phyloP scores from a whole-genome alignment of 2,888 invertebrate genomes.

The Stomorhina lunata region DNA sequence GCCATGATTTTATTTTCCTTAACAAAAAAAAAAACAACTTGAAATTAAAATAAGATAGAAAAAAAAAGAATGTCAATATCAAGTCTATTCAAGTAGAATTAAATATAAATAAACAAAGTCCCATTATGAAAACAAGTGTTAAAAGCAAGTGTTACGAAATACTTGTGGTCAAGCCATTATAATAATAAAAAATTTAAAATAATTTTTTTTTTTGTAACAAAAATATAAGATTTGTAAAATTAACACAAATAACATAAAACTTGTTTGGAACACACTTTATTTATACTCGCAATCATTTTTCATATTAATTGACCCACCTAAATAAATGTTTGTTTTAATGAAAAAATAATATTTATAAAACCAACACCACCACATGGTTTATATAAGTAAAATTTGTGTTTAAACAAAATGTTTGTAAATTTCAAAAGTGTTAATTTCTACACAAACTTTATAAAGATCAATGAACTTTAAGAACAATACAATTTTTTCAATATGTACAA shows the following conservation, averaged over 20 bases:
- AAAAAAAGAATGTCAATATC: neutral
- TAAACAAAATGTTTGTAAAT: neutral
- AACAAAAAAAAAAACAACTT: neutral
- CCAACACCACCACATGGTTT: too few species aligned
- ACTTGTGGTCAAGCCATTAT: neutral
- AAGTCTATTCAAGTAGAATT: neutral
- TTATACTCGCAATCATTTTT: neutral
- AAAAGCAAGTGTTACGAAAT: neutral
- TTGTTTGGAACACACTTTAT: neutral
- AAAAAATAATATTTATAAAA: too few species aligned
- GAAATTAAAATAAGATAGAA: neutral
- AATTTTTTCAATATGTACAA: neutral
- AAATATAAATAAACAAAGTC: neutral
- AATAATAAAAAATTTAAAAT: neutral
- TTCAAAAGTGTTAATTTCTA: slow-evolving; percentile 13
- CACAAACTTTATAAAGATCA: slow-evolving; percentile 9
- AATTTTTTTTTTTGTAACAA: too few species aligned
- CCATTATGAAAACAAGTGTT: neutral
- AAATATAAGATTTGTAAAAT: neutral
- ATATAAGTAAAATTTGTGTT: too few species aligned
- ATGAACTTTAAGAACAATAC: neutral
- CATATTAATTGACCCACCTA: too few species aligned
- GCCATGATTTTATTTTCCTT: too few species aligned
- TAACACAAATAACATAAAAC: neutral
- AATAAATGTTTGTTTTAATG: too few species aligned